Base-by-base conservation (phyloP, 2,888 invertebrate genomes). In the Acanthopleura granulata region DNA sequence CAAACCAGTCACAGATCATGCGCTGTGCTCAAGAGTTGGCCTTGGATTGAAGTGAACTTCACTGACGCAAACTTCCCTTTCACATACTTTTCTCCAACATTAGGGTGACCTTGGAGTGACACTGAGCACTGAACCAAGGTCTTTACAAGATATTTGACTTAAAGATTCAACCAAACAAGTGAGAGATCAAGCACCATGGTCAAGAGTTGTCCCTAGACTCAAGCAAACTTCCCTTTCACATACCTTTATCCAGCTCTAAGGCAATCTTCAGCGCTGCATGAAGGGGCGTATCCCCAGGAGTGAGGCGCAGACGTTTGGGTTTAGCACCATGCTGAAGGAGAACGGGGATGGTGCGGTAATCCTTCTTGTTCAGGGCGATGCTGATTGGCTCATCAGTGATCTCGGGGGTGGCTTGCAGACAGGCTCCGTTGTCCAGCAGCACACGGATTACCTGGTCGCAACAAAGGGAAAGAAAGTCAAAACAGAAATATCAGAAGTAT, bases 211-310 rank as follows among this genome's bases (percentile, higher is more conserved):
- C n/a, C n/a, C n/a, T n/a, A n/a, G n/a, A n/a, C n/a, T n/a, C n/a
- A n/a, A n/a, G n/a, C n/a, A n/a, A n/a, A n/a, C 51, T 51, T n/a
- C n/a, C n/a, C n/a, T 57, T 12, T n/a, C 22, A 57, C 18, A 57
- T 74, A 86, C 85, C 83, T 82, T 82, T 83, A 49, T 85, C 83
- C 62, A 81, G 83, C 22, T 81, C 82, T 40, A 87, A 72, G 16
- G 83, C 84, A 11, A 87, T 77, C 9, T 69, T 73, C 22, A 86
- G 69, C 18, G 85, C 84, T 72, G 84, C 86, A 78, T 86, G 86
- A 1, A 86, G 78, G 0, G 86, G 86, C 49, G 85, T 86, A 72
- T 87, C 87, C n/a, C 84, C 84, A 0, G 62, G 30, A 6, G 73
- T 74, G 29, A 87, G 74, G 0, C 80, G 78, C 49, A 87, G 40